Conservation (phyloP, 2,888 invertebrate genomes). For the Drosophila pseudotakahashii region DNA sequence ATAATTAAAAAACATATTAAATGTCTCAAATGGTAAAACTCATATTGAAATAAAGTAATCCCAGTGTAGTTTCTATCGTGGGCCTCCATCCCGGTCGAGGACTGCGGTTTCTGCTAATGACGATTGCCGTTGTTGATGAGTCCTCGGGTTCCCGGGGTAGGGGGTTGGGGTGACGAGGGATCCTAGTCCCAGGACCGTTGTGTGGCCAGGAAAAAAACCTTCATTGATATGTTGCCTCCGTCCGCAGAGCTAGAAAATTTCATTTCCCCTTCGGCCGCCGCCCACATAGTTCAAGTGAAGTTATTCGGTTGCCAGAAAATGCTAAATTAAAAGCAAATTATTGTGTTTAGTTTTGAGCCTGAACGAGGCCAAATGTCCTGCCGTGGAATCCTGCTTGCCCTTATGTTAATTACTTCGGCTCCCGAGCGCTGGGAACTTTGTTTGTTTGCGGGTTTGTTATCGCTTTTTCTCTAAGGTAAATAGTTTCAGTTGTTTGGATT, state of each 20-base stretch:
- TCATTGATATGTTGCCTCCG: constrained; percentile 70
- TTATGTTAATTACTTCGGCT: constrained; percentile 44
- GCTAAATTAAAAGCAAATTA: constrained; percentile 74
- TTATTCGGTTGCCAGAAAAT: constrained; percentile 66
- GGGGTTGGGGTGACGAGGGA: background rate
- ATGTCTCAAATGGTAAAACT: too few relatives aligned
- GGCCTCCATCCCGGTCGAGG: constrained; percentile 15
- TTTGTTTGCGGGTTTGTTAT: constrained; percentile 37
- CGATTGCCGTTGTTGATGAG: constrained; percentile 65
- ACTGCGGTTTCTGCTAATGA: constrained; percentile 73
- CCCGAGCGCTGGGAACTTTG: constrained; percentile 28
- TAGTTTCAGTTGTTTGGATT: constrained; percentile 49
- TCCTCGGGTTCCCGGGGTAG: constrained; percentile 15
- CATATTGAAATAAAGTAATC: too few relatives aligned
- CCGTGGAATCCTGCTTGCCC: constrained; percentile 37
- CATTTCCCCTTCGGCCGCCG: constrained; percentile 51
- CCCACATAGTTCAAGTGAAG: constrained; percentile 60
- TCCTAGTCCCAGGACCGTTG: background rate
- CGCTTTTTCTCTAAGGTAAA: constrained; percentile 52
- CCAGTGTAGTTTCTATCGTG: constrained; percentile 6
- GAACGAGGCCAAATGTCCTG: constrained; percentile 39
- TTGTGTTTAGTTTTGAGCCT: constrained; percentile 53
- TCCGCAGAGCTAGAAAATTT: constrained; percentile 46
- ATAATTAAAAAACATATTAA: too few relatives aligned
- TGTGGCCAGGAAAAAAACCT: constrained; percentile 45